A percentile compares a stretch with the other conserved stretches of the same genome.
phyloP scores from a whole-genome alignment of 1,140 invertebrate species.

The Drosophila kanapiae region DNA sequence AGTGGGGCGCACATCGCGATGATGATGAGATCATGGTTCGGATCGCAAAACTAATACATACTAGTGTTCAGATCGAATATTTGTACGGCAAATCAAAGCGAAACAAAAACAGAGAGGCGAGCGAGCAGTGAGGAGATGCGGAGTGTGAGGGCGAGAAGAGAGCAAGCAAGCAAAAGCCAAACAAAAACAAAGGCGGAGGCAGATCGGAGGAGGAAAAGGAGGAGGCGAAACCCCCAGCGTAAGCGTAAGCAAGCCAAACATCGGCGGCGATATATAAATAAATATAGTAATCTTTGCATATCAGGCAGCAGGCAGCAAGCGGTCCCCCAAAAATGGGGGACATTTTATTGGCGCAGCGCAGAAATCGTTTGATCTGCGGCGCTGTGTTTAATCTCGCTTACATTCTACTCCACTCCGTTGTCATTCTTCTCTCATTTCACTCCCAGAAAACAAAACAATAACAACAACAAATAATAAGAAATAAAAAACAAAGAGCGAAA shows the following conservation, averaged over 20 bases:
- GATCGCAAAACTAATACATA: slow-evolving; percentile 71
- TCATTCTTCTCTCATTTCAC: slow-evolving; percentile 43
- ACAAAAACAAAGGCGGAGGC: slow-evolving; percentile 54
- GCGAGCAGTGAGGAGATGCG: background rate
- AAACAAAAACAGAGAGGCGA: slow-evolving; percentile 64
- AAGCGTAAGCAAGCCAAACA: slow-evolving; percentile 76
- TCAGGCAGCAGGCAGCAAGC: slow-evolving; percentile 57
- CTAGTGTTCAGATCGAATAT: slow-evolving; percentile 46
- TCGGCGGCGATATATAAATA: slow-evolving; percentile 77
- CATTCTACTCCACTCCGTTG: slow-evolving; percentile 44
- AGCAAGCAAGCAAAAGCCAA: slow-evolving; percentile 27
- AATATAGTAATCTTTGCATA: slow-evolving; percentile 79
- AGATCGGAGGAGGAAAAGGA: slow-evolving; percentile 30
- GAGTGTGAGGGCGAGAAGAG: slow-evolving; percentile 1
- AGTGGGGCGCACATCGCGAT: slow-evolving; percentile 49
- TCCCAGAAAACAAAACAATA: slow-evolving; percentile 19
- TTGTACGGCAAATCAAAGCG: slow-evolving; percentile 59
- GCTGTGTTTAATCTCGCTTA: slow-evolving; percentile 43
- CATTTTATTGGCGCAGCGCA: slow-evolving; percentile 80
- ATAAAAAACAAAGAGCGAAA: slow-evolving; percentile 9
- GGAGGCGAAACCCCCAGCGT: slow-evolving; percentile 55
- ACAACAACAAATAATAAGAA: background rate
- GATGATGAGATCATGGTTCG: slow-evolving; percentile 77
- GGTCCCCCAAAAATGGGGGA: slow-evolving; percentile 65
- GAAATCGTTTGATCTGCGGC: slow-evolving; percentile 78